These are phyloP conservation scores for Ochropleura leucogaster DNA, from an alignment of 2,888 invertebrate genomes.

Conservation along the genomic window DNA sequence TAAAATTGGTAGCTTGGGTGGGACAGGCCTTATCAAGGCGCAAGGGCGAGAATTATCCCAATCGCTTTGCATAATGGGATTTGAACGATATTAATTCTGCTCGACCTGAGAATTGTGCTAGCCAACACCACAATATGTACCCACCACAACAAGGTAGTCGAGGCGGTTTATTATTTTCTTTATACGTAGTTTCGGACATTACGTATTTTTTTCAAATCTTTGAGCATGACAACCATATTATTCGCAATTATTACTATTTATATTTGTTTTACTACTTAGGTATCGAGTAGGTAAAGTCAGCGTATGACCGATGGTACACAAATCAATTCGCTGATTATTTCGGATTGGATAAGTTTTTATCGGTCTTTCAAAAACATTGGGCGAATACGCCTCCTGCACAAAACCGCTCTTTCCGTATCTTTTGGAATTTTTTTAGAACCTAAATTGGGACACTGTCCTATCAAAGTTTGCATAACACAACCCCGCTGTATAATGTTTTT, in stretches of 20 bases:
- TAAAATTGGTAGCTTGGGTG: too few species aligned
- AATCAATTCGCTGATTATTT: not conserved
- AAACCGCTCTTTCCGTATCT: not conserved
- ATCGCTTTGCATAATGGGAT: too few species aligned
- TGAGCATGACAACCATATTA: constrained; percentile 1
- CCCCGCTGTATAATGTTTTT: not conserved
- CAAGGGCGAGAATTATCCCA: too few species aligned
- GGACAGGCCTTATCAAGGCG: too few species aligned
- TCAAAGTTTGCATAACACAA: not conserved
- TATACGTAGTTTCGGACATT: too few species aligned
- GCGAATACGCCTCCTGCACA: not conserved
- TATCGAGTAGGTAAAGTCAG: constrained; percentile 6
- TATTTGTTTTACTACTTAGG: constrained; percentile 8
- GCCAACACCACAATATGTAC: too few species aligned
- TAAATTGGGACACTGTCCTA: not conserved
- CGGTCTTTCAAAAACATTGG: not conserved
- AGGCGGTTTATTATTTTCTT: too few species aligned
- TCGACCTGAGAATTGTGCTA: too few species aligned
- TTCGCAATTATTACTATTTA: constrained; percentile 1
- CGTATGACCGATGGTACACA: not conserved
- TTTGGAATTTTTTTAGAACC: too few species aligned
- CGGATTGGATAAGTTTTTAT: not conserved
- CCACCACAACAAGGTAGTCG: too few species aligned
- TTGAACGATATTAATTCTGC: too few species aligned
- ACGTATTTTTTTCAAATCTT: not conserved